Base-by-base conservation (phyloP, 2,888 invertebrate species). In the Xestobium rufovillosum region DNA sequence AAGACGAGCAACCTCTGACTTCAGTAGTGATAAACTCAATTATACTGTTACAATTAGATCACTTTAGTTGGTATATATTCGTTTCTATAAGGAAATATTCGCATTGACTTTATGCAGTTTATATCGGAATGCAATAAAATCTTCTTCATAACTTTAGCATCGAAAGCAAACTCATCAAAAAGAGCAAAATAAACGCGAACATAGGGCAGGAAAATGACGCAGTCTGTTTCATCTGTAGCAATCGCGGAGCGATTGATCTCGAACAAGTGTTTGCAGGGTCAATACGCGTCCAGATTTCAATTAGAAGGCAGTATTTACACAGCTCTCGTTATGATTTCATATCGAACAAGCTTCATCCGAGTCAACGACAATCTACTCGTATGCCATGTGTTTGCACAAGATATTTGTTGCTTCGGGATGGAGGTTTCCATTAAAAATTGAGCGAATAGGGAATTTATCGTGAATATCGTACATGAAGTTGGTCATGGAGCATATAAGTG, bases 301-400 rank as follows among this genome's bases (percentile, higher is more conserved):
- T 65, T 65, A 65, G 65, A 59, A 57, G 53, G 52, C 57, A 53
- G 56, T 64, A 64, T 65, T 65, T 65, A 57, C 63, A 49, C 44
- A 60, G 55, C 65, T 60, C 65, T 65, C 63, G 65, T 64, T 64
- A 65, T 63, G 63, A 65, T 64, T 65, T 64, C 63, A 65, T 65
- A 65, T 63, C 62, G 60, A 51, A 61, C 62, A 61, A 60, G 56
- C 43, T 38, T 46, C 41, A 42, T 48, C 44, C 47, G 48, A 52
- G 49, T 52, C 55, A 49, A 54, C 52, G 52, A 51, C 52, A 48
- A 48, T 53, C 48, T 45, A 47, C 50, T 39, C 33, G 31, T 25
- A 23, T 26, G 10, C 26, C 4, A 11, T 10, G 10, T 46, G 47
- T 47, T 44, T 43, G 39, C 39, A 32, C 38, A 41, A 16, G 42